These are phyloP conservation scores for Folsomia manolachei DNA, from an alignment of 2,888 invertebrate genomes.

Conservation along the genomic window DNA sequence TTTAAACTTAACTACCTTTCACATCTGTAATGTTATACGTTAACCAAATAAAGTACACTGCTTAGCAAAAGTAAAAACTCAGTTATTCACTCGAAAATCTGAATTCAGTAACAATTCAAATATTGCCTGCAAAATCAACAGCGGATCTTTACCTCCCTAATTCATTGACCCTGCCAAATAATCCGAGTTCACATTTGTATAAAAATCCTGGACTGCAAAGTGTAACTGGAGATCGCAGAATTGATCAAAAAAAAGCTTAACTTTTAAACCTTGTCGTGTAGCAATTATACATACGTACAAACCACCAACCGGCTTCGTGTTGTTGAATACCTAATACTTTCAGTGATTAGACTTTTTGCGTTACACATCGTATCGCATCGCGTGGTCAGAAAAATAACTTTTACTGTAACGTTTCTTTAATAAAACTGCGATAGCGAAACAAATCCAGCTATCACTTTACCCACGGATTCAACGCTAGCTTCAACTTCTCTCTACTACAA, in stretches of 20 bases:
- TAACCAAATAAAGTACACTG: no score
- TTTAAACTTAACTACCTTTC: background rate
- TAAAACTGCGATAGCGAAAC: constrained; percentile 11
- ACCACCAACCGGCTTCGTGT: background rate
- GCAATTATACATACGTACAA: background rate
- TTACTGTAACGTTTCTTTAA: background rate
- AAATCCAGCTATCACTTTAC: background rate
- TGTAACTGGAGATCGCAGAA: background rate
- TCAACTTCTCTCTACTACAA: background rate
- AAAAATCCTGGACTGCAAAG: no score
- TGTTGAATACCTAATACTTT: constrained; percentile 1
- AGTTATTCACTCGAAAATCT: no score
- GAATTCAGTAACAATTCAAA: background rate
- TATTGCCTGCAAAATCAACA: background rate
- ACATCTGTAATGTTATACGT: no score
- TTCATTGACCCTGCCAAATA: constrained; percentile 2
- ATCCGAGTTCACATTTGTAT: background rate
- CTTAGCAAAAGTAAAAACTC: no score
- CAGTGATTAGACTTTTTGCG: background rate
- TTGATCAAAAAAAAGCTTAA: background rate
- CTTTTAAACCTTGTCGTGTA: no score
- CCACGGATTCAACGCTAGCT: background rate
- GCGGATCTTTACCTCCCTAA: background rate
- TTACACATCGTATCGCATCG: no score
- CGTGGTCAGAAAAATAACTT: background rate